Conservation (phyloP, 2,888 invertebrate genomes). For the Eurois occulta region DNA sequence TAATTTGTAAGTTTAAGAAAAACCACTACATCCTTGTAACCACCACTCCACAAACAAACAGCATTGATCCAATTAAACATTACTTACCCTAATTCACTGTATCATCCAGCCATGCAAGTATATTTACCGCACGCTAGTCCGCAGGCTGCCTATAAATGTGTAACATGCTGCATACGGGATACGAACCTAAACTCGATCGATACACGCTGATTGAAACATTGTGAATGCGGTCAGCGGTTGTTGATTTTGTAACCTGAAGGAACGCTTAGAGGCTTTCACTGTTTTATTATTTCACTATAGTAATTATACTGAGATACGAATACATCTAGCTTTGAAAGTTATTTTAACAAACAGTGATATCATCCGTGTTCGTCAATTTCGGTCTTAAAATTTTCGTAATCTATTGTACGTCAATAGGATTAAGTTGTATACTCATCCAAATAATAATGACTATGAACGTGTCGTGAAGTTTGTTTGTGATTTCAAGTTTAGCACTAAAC, state of each 20-base stretch:
- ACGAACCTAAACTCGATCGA: constrained; percentile 61
- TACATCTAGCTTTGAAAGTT: neutral
- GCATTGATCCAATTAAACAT: constrained; percentile 44
- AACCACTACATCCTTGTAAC: too few relatives aligned
- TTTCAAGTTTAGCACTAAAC: too few relatives aligned
- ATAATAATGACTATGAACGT: too few relatives aligned
- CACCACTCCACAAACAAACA: constrained; percentile 4
- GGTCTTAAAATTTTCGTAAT: neutral
- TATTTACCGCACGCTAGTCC: constrained; percentile 42
- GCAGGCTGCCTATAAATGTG: constrained; percentile 51
- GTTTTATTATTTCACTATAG: neutral
- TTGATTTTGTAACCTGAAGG: constrained; percentile 48
- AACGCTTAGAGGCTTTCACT: neutral
- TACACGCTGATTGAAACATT: constrained; percentile 62
- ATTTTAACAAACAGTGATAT: neutral
- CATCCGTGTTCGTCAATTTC: neutral
- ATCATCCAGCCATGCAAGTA: constrained; percentile 29
- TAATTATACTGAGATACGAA: too few relatives aligned
- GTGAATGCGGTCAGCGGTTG: constrained; percentile 28
- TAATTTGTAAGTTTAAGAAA: neutral
- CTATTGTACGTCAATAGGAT: neutral
- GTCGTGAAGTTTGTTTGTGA: neutral
- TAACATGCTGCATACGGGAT: constrained; percentile 57
- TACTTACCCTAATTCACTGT: constrained; percentile 30
- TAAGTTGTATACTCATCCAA: neutral